Evolutionary conservation across 2,113 vertebrate genomes (phyloP).

Genomic region (Oryzias celebensis): DNA sequence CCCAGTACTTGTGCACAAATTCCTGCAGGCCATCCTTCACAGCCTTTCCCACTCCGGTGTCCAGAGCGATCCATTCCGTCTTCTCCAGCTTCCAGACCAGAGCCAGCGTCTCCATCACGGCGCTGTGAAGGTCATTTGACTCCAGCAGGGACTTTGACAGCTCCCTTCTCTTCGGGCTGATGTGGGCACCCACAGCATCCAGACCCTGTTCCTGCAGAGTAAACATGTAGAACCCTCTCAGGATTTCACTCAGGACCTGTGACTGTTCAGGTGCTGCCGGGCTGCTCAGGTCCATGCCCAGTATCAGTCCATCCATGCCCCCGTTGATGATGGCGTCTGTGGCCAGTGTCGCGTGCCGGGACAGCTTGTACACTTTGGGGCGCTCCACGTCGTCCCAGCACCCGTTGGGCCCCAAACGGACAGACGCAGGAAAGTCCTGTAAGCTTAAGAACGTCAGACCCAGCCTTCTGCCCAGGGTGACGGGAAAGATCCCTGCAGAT

Average conservation of each 20-base stretch:
- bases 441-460: conserved; percentile 77
- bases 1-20: conserved; percentile 81
- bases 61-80: conserved; percentile 67
- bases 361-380: conserved; percentile 77
- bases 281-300: conserved; percentile 67
- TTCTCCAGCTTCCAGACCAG: conserved; percentile 73
- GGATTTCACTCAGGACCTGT: conserved; percentile 64
- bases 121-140: conserved; percentile 51
- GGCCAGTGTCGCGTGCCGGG: conserved; percentile 50
- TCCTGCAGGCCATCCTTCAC: conserved; percentile 69
- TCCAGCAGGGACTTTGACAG: conserved; percentile 65
- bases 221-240: conserved; percentile 79
- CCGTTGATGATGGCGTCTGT: conserved; percentile 82
- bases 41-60: conserved; percentile 65
- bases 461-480: conserved; percentile 75
- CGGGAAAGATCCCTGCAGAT: conserved; percentile 51
- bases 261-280: conserved; percentile 35
- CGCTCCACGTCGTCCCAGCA: conserved; percentile 82
- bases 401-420: conserved; percentile 72
- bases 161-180: conserved; percentile 77
- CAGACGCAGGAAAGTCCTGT: not conserved
- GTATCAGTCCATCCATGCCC: conserved; percentile 83
- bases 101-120: conserved; percentile 73
- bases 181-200: conserved; percentile 21
- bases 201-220: conserved; percentile 35